phyloP scores from a whole-genome alignment of 1,140 invertebrate genomes.

The Pygmarrhopalites habei region DNA sequence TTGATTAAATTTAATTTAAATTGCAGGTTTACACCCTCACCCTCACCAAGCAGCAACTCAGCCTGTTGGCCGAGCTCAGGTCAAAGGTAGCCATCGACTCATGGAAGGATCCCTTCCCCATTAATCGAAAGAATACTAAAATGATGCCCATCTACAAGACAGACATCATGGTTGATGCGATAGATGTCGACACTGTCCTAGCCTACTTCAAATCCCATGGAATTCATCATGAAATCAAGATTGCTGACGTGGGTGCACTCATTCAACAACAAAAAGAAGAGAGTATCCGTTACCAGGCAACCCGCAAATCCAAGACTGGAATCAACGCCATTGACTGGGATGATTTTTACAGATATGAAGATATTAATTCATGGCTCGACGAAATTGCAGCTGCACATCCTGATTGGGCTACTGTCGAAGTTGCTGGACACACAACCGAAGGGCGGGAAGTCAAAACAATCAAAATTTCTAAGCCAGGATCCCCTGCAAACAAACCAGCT shows the following conservation, averaged over 20 bases:
- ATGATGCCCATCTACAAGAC: not conserved
- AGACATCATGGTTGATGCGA: not conserved
- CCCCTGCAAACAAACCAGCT: slow-evolving; percentile 1
- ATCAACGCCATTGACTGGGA: not conserved
- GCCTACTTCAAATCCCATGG: not conserved
- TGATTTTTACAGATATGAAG: slow-evolving; percentile 3
- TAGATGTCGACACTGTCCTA: not conserved
- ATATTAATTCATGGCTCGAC: not conserved
- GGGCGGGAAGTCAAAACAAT: not conserved
- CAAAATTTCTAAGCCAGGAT: slow-evolving; percentile 7
- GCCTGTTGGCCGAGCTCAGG: not conserved
- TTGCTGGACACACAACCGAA: not conserved
- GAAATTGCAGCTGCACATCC: not conserved
- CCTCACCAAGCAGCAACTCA: not conserved
- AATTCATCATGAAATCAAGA: not conserved
- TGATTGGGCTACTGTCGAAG: not conserved
- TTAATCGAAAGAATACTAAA: not conserved
- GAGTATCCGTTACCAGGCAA: not conserved
- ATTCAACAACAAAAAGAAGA: not conserved
- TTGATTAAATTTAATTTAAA: too few species aligned
- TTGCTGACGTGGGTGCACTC: not conserved
- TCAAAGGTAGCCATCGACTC: not conserved
- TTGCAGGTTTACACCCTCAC: too few species aligned
- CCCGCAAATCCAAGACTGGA: not conserved
- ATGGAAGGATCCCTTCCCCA: not conserved